Conservation (phyloP, 1,140 invertebrate species). For the Neuroterus valhalla region DNA sequence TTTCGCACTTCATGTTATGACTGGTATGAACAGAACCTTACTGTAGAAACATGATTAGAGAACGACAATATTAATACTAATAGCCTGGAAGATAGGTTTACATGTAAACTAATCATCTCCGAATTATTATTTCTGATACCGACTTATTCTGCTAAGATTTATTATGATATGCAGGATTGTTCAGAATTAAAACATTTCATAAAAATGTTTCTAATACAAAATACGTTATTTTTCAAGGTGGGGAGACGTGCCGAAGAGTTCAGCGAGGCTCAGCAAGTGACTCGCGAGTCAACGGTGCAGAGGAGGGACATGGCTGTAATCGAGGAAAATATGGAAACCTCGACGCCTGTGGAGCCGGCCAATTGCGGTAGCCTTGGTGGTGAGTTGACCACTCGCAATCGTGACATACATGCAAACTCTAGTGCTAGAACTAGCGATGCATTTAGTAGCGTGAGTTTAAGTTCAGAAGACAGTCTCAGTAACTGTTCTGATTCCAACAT, state of each 20-base stretch:
- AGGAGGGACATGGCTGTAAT: conserved; percentile 76
- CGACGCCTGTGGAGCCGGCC: conserved; percentile 63
- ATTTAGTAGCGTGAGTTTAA: conserved; percentile 35
- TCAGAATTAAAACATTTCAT: not conserved
- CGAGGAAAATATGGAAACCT: conserved; percentile 64
- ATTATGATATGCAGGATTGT: not conserved
- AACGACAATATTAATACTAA: too few species aligned
- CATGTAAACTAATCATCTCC: too few species aligned
- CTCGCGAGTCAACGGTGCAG: conserved; percentile 72
- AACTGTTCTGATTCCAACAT: conserved; percentile 52
- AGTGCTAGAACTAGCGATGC: conserved; percentile 36
- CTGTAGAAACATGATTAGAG: too few species aligned
- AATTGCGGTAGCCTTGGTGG: conserved; percentile 69
- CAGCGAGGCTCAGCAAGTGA: conserved; percentile 80
- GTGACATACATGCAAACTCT: conserved; percentile 36
- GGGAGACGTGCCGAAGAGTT: conserved; percentile 85
- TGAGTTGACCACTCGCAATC: conserved; percentile 59
- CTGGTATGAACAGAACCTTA: too few species aligned
- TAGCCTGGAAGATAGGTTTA: too few species aligned
- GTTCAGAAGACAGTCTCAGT: conserved; percentile 44
- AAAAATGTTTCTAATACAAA: not conserved
- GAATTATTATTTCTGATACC: too few species aligned
- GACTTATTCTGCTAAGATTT: not conserved
- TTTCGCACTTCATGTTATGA: too few species aligned
- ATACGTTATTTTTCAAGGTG: conserved; percentile 70